Conservation (phyloP, 1,140 invertebrate genomes). For the Eriocheir sinensis region DNA sequence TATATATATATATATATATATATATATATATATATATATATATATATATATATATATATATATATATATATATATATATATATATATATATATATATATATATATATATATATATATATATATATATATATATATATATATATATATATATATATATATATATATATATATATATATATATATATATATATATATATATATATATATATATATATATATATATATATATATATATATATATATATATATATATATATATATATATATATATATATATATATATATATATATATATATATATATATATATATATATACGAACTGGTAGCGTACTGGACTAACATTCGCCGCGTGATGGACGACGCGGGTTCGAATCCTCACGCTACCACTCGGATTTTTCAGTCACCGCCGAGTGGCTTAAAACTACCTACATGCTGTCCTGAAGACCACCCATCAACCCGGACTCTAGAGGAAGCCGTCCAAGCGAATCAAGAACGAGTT, state of each 20-base stretch:
- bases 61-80: conserved; percentile 27
- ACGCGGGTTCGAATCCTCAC: no score
- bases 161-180: background rate
- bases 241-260: background rate
- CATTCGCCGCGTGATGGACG: no score
- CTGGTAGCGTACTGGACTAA: no score
- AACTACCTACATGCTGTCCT: no score
- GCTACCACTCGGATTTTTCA: no score
- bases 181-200: no score
- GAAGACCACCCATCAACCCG: no score
- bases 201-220: background rate
- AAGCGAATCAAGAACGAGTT: no score
- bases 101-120: background rate
- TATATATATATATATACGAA: conserved; percentile 34
- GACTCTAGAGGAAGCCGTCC: no score
- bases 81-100: conserved; percentile 1
- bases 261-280: background rate
- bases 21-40: conserved; percentile 33
- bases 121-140: background rate
- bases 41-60: conserved; percentile 17
- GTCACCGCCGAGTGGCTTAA: no score
- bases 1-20: conserved; percentile 45
- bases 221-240: background rate
- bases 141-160: background rate
- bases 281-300: conserved; percentile 42